Evolutionary conservation across 2,113 vertebrate genomes (phyloP).

Genomic region (Tenrec ecaudatus): DNA sequence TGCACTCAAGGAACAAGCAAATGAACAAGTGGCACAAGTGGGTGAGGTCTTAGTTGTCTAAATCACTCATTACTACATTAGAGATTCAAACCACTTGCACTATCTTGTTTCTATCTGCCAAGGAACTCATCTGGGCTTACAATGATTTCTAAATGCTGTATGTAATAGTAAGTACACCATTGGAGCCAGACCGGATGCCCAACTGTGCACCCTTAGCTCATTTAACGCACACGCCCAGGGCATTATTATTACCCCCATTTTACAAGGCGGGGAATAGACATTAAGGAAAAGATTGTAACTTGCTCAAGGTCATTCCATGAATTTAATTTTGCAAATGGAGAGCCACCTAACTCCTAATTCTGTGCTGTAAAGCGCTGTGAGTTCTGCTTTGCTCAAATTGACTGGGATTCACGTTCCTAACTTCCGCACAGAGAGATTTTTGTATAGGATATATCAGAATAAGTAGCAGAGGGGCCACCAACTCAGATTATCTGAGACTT

Average conservation of each 20-base stretch:
- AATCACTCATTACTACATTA: conserved; percentile 63
- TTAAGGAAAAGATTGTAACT: not conserved
- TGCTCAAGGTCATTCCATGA: conserved; percentile 56
- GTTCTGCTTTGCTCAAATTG: rapidly evolving
- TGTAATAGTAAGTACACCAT: conserved; percentile 47
- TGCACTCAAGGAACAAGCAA: conserved; percentile 27
- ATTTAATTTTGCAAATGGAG: conserved; percentile 31
- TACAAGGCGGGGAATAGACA: conserved; percentile 48
- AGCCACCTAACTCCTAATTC: not conserved
- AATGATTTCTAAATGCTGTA: conserved; percentile 65
- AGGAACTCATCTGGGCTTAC: conserved; percentile 58
- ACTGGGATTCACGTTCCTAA: not conserved
- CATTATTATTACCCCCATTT: conserved; percentile 30
- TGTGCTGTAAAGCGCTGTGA: not conserved
- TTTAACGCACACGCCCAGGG: conserved; percentile 65
- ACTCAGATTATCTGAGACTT: conserved; percentile 10
- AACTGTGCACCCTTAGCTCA: conserved; percentile 56
- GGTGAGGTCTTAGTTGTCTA: conserved; percentile 42
- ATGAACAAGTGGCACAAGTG: conserved; percentile 35
- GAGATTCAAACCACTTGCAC: conserved; percentile 54
- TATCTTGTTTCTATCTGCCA: conserved; percentile 45
- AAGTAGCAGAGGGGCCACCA: not conserved
- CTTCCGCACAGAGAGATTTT: not conserved
- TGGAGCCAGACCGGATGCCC: conserved; percentile 29
- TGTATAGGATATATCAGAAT: not conserved